Evolutionary conservation across 2,888 invertebrate genomes (phyloP), one percentile per base, ranked within the genome.

Genomic region (Morinoia aosen): DNA sequence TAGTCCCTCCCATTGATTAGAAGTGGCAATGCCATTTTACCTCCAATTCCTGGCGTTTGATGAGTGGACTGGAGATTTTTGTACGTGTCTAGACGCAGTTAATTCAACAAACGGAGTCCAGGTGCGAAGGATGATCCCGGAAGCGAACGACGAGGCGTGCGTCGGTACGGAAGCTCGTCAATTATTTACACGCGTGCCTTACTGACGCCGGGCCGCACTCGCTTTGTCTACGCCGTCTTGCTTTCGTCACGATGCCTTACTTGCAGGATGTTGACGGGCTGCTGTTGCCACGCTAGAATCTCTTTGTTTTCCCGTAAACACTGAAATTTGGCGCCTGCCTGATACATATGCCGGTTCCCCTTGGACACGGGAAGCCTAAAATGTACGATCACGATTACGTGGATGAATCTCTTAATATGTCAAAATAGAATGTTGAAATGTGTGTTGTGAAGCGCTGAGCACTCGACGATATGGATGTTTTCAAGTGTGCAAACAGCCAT

Each of bases 181-280:
- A 19, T 90, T 90, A 48, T 90, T 90, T 90, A 90, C 90, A 90
- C 39, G 4, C 90, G 90, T 90, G 40, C 90, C 90, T 10, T 90
- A 48, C 90, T 39, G 39, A 39, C 14, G 90, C 48, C 40, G 16
- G 14, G 90, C 48, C 40, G 14, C 10, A 40, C 39, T 25, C 19
- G 90, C 90, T 40, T 39, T 12, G 90, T 90, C 39, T 48, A 40
- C 48, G 90, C 40, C 12, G 40, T 40, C 88, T 39, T 90, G 7
- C 90, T 90, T 90, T 48, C 90, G 90, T 48, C 90, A 90, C 90
- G 90, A 48, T 40, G 90, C 90, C 90, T 39, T 90, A 90, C 48
- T 7, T 39, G 40, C 10, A 90, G 48, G 90, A 90, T 90, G 90
- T 40, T 90, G 90, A 39, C 90, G 90, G 39, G 90, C 76, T 76